Evolutionary conservation across 2,888 invertebrate species (phyloP), one percentile per base, ranked within the genome.

Genomic region (Agrochola circellaris): DNA sequence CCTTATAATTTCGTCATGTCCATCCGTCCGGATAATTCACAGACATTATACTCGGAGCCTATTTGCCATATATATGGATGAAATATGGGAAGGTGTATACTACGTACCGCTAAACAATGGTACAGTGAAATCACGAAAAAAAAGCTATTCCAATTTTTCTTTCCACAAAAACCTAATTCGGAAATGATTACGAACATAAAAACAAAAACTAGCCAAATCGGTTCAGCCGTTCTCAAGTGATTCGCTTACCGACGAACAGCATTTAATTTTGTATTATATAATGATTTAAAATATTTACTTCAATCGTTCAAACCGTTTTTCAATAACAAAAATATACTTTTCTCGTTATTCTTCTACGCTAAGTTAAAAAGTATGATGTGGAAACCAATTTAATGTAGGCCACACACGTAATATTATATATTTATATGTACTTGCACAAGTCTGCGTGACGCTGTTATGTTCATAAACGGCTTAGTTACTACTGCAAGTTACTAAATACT

Each of bases 281-380:
- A 34, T 2, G 2, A 61, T 61, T 45, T 11, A 54, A 77, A 45
- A 26, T 13, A 51, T 51, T 58, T 23, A 4, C 62, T 42, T n/a
- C 13, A 30, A 42, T 51, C n/a, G 20, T 51, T n/a, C 56, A 23
- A 75, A 74, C 38, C 30, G 0, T n/a, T 67, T 67, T 51, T 42
- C 20, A 78, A 30, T 65, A 66, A 72, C 26, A 73, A 80, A 72
- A 78, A 60, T 60, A 66, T 42, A 58, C 5, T 11, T 48, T 58
- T 58, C 15, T 30, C 5, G 51, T 51, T 54, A 51, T 23, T 51
- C 58, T 23, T 51, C 58, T 76, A 79, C 5, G 48, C 23, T 58
- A 38, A 78, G n/a, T 30, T 26, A 54, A 56, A 75, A 26, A 26
- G 2, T 34, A 77, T 26, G 11, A 23, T 8, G 6, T 26, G 20